phyloP scores from a whole-genome alignment of 2,797 vertebrate genomes.

The Mus caroli region DNA sequence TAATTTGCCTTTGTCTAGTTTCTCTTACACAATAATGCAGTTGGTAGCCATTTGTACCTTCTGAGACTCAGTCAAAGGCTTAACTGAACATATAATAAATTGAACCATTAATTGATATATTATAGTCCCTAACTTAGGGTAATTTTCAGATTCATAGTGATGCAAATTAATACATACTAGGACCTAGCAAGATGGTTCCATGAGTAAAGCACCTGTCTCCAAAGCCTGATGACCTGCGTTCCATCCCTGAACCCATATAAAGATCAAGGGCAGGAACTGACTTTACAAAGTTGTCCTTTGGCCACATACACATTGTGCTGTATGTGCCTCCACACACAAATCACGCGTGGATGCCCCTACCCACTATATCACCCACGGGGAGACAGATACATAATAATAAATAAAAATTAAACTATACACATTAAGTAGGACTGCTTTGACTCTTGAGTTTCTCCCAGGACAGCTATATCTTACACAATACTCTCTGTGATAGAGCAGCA shows the following conservation, averaged over 20 bases:
- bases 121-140: not conserved
- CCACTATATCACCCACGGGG: not conserved
- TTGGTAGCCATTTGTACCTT: slow-evolving; percentile 20
- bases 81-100: slow-evolving; percentile 5
- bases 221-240: not conserved
- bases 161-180: not conserved
- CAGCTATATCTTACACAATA: not conserved
- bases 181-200: not conserved
- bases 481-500: not conserved
- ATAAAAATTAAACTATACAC: not conserved
- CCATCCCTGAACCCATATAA: not conserved
- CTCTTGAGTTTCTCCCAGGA: not conserved
- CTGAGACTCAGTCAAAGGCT: not conserved
- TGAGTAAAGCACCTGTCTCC: not conserved
- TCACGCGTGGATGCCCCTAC: not conserved
- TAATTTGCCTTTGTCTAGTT: slow-evolving; percentile 31
- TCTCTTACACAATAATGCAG: not conserved
- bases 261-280: not conserved
- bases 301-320: not conserved
- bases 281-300: not conserved
- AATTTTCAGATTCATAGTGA: not conserved
- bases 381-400: not conserved
- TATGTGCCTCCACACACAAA: not conserved
- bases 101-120: not conserved
- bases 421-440: not conserved